Conservation (phyloP, 2,797 vertebrate species). For the Crax fasciolata region DNA sequence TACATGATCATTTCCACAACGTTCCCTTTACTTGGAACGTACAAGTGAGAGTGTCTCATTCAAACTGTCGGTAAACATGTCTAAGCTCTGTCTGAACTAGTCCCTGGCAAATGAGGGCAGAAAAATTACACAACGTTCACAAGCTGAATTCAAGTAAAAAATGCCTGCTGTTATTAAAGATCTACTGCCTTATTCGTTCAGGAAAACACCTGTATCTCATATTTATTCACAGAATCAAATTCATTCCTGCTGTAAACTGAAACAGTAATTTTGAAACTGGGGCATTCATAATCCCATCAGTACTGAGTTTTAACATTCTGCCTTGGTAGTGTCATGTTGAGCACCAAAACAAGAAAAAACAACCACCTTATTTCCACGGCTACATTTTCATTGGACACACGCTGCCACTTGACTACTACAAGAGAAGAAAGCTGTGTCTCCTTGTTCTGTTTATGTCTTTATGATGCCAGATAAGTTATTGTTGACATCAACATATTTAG, state of each 20-base stretch:
- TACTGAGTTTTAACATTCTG: neutral
- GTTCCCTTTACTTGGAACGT: neutral
- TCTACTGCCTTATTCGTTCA: neutral
- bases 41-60: neutral
- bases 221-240: neutral
- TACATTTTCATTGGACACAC: neutral
- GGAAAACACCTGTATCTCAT: neutral
- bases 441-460: neutral
- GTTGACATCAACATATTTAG: neutral
- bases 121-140: slow-evolving; percentile 10
- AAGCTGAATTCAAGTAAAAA: neutral
- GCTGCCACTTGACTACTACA: neutral
- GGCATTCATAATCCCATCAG: neutral
- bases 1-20: neutral
- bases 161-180: neutral
- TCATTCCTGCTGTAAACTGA: neutral
- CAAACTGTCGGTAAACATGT: neutral
- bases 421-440: neutral
- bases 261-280: neutral
- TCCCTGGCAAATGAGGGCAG: neutral
- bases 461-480: neutral
- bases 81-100: neutral
- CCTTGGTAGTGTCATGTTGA: neutral
- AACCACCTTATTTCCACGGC: neutral
- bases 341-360: neutral